Base-by-base conservation (phyloP, 2,888 invertebrate genomes). In the Chymomyza amoena region DNA sequence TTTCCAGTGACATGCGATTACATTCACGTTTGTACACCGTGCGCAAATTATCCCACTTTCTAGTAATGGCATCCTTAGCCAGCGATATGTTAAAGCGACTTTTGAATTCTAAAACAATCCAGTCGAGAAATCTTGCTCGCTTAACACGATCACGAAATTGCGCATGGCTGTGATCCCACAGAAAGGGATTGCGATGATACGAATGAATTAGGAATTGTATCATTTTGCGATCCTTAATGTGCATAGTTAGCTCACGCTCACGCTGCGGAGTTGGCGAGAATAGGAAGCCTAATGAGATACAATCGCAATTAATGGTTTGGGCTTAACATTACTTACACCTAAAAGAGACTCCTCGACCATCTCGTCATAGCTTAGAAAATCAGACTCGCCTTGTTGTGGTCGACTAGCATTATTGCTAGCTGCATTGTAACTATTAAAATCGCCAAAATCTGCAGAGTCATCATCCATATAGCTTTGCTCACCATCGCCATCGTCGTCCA, bases 1-100 rank as follows among this genome's bases (percentile, higher is more conserved):
- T 88, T 54, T 90, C 90, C 57, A 89, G 76, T 0, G 90, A 80
- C 90, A 90, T 90, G 6, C 90, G 90, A 82, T 90, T 90, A 66
- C 90, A 90, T 73, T 90, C 90, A n/a, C 90, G 87, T 66, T 90
- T 90, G 72, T 90, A 90, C 2, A 90, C 90, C 7, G 90, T 90
- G 7, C 90, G 86, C 61, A 90, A 80, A 76, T 90, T 90, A 61
- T 90, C 90, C 90, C 90, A 90, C 69, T 90, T 90, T 0, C 90
- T 84, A 10, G 90, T 90, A 51, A 90, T 86, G 28, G 90, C 90
- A 73, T 90, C 90, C 68, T 87, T 90, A 51, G 90, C 87, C 20
- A 90, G 50, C 15, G 89, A 78, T 57, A 90, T 80, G 65, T 90
- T 90, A 25, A 90, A 90, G 6, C 90, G 89, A 61, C 87, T 81